Percentiles rank a stretch among this genome's conserved stretches.
Evolutionary conservation across 2,888 invertebrate genomes (phyloP).

Genomic region (Melipona beecheii): DNA sequence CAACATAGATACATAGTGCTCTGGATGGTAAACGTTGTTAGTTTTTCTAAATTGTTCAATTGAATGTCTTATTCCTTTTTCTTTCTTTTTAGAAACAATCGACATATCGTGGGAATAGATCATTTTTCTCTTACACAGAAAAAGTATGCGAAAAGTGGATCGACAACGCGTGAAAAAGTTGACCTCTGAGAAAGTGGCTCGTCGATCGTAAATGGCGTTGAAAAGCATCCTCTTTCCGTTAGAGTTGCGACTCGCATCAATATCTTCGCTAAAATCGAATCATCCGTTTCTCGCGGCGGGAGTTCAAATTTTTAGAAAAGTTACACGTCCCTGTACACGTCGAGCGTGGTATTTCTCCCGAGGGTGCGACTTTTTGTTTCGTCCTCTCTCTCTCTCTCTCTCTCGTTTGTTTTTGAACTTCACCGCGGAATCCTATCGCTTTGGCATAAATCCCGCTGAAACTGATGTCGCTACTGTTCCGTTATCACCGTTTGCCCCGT

Average conservation of each 20-base stretch:
- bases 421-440: conserved; percentile 36
- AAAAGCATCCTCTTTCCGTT: conserved; percentile 61
- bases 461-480: conserved; percentile 24
- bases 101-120: background rate
- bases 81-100: too few relatives aligned
- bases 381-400: too few relatives aligned
- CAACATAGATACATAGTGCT: too few relatives aligned
- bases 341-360: conserved; percentile 35
- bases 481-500: conserved; percentile 34
- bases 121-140: background rate
- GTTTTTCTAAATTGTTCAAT: too few relatives aligned
- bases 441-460: conserved; percentile 33
- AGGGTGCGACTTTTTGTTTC: conserved; percentile 28
- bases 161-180: conserved; percentile 40
- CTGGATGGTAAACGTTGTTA: too few relatives aligned
- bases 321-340: conserved; percentile 33
- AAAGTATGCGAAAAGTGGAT: background rate
- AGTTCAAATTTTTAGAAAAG: conserved; percentile 65
- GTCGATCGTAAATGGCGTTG: conserved; percentile 73
- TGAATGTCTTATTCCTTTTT: too few relatives aligned
- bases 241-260: conserved; percentile 28
- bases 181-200: conserved; percentile 64
- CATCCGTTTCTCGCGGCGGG: conserved; percentile 19
- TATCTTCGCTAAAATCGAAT: conserved; percentile 63
- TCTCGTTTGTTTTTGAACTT: background rate